phyloP scores from a whole-genome alignment of 2,797 vertebrate genomes.

The Pagetopsis macropterus region DNA sequence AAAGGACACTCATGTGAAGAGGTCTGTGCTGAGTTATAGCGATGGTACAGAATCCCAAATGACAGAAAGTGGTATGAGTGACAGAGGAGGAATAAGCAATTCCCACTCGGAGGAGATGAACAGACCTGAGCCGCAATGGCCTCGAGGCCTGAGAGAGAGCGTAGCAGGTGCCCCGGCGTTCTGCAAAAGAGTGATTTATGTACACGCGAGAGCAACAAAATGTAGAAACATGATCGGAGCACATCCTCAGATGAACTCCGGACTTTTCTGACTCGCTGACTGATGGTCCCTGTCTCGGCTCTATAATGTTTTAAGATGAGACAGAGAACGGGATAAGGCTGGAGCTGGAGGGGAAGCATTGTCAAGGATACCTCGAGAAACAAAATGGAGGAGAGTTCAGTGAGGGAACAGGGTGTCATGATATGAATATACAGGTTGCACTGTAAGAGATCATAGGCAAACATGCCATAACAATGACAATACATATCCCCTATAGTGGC shows the following conservation, averaged over 20 bases:
- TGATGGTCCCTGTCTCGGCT: slow-evolving; percentile 62
- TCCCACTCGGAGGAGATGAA: slow-evolving; percentile 43
- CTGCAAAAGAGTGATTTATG: slow-evolving; percentile 67
- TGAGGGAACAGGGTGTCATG: slow-evolving; percentile 5
- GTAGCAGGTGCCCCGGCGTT: slow-evolving; percentile 49
- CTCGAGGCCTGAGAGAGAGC: slow-evolving; percentile 32
- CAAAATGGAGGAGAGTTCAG: slow-evolving; percentile 38
- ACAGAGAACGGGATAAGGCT: slow-evolving; percentile 47
- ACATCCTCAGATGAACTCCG: slow-evolving; percentile 68
- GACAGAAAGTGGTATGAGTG: slow-evolving; percentile 38
- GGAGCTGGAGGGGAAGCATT: slow-evolving; percentile 22
- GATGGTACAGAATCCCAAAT: slow-evolving; percentile 47
- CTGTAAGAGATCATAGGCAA: neutral
- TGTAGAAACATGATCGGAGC: slow-evolving; percentile 73
- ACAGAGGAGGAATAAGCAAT: slow-evolving; percentile 47
- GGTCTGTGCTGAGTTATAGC: slow-evolving; percentile 34
- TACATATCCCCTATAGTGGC: slow-evolving; percentile 13
- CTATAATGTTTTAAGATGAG: slow-evolving; percentile 61
- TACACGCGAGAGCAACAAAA: slow-evolving; percentile 58
- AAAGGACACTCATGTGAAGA: slow-evolving; percentile 55
- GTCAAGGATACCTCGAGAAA: slow-evolving; percentile 45
- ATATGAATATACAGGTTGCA: neutral
- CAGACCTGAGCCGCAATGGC: slow-evolving; percentile 32
- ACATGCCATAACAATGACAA: neutral
- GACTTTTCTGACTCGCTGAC: slow-evolving; percentile 65